Conservation (phyloP, 2,797 vertebrate genomes). For the Sebastes kiyomatsui region DNA sequence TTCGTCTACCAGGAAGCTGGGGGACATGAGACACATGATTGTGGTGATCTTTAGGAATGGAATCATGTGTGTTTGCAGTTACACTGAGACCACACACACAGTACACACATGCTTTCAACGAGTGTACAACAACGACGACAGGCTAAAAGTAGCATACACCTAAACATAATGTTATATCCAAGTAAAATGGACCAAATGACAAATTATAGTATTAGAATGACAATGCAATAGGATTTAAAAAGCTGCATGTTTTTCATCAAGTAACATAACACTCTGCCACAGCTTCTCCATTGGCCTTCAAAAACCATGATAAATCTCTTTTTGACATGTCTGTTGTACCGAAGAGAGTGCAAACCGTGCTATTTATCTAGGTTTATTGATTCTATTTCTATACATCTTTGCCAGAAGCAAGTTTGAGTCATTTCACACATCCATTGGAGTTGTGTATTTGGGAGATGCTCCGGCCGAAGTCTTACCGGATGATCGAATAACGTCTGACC, state of each 20-base stretch:
- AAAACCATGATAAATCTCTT: background rate
- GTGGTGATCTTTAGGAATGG: conserved; percentile 5
- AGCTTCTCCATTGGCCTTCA: background rate
- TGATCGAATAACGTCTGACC: too few species aligned
- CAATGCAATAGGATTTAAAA: background rate
- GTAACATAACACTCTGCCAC: background rate
- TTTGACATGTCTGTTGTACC: background rate
- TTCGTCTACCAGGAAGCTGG: conserved; percentile 39
- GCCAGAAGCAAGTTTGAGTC: background rate
- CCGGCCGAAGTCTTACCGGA: background rate
- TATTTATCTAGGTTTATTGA: background rate
- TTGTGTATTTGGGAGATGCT: background rate
- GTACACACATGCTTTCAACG: conserved; percentile 8
- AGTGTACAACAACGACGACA: background rate
- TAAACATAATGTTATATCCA: background rate
- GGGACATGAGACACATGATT: conserved; percentile 15
- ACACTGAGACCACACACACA: background rate
- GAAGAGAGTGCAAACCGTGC: background rate
- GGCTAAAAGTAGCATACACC: background rate
- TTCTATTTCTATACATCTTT: background rate
- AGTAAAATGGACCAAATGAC: background rate
- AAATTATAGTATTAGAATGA: background rate
- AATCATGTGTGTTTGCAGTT: conserved; percentile 5
- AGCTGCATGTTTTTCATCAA: background rate
- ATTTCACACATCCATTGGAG: background rate